Conservation (phyloP, 2,113 vertebrate genomes). For the Pavo muticus region DNA sequence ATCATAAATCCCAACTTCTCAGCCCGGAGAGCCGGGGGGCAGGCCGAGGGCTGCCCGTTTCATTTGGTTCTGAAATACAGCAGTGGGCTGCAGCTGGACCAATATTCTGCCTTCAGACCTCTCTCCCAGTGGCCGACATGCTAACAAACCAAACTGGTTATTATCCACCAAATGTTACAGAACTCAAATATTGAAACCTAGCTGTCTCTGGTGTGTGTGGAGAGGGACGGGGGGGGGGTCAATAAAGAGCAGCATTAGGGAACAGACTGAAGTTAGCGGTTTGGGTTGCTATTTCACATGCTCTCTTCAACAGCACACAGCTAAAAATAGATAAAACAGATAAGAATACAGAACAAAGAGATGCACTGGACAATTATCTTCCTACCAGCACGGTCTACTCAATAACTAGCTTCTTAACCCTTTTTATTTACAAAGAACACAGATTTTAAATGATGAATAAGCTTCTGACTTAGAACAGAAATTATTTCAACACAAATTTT, state of each 20-base stretch:
- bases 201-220: background rate
- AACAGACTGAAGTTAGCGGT: constrained; percentile 26
- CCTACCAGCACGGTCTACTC: background rate
- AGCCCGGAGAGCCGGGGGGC: background rate
- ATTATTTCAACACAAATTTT: background rate
- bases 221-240: background rate
- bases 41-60: background rate
- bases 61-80: background rate
- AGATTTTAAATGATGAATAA: background rate
- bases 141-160: background rate
- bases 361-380: constrained; percentile 46
- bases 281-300: constrained; percentile 31
- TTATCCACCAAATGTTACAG: background rate
- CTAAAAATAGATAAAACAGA: constrained; percentile 60
- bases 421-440: background rate
- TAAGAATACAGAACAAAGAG: constrained; percentile 55
- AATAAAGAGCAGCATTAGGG: constrained; percentile 17
- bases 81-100: background rate
- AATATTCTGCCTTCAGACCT: background rate
- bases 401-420: background rate
- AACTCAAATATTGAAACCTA: constrained; percentile 5
- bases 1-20: background rate
- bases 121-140: background rate
- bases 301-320: background rate
- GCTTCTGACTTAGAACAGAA: background rate